Conservation (phyloP, 2,888 invertebrate species). For the Craniophora ligustri region DNA sequence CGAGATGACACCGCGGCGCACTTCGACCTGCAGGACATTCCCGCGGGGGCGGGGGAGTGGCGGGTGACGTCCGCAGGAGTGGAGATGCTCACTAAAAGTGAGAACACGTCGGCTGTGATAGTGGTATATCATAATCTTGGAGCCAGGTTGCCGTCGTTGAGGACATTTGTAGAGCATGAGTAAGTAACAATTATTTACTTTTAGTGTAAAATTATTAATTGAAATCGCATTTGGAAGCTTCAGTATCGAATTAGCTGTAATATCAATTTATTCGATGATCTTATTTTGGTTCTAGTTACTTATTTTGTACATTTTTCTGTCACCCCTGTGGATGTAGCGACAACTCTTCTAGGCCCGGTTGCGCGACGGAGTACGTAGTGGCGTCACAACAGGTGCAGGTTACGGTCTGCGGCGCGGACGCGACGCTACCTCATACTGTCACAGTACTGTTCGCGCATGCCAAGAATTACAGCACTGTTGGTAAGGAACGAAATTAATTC, state of each 20-base stretch:
- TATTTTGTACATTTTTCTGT: constrained; percentile 18
- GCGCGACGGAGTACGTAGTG: constrained; percentile 90
- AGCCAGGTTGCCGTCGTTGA: constrained; percentile 89
- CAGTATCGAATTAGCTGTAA: too few species aligned
- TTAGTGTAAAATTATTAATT: too few species aligned
- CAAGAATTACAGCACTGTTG: constrained; percentile 79
- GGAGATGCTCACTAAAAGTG: constrained; percentile 69
- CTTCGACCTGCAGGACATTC: constrained; percentile 68
- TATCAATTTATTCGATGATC: too few species aligned
- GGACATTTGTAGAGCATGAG: constrained; percentile 73
- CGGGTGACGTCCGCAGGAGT: constrained; percentile 74
- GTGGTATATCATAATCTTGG: constrained; percentile 90
- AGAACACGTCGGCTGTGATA: constrained; percentile 80
- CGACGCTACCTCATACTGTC: constrained; percentile 74
- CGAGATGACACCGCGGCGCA: constrained; percentile 74
- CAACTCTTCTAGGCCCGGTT: constrained; percentile 88
- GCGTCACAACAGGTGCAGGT: constrained; percentile 88
- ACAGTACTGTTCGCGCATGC: constrained; percentile 77
- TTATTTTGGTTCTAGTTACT: constrained; percentile 11
- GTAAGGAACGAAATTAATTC: constrained; percentile 58
- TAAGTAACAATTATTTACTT: too few species aligned
- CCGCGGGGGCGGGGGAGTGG: constrained; percentile 72
- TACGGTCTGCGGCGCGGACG: constrained; percentile 67
- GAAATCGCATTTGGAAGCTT: too few species aligned
- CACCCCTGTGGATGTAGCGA: constrained; percentile 63